phyloP scores from a whole-genome alignment of 2,113 vertebrate genomes.

The Sprattus sprattus region DNA sequence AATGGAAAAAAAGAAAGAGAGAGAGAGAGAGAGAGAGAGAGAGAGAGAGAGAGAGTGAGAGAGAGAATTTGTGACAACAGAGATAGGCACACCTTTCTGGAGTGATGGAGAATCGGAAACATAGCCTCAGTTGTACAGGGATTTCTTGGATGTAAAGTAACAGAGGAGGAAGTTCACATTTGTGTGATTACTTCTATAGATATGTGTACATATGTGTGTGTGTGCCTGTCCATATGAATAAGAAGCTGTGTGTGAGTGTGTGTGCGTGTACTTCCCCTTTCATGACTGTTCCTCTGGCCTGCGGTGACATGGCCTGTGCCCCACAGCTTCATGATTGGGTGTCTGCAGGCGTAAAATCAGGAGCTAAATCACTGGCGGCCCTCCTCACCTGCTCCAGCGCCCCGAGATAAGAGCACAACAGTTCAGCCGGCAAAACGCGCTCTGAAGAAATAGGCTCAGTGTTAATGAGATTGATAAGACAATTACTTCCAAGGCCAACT shows the following conservation, averaged over 20 bases:
- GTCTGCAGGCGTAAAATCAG: background rate
- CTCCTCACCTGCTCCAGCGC: slow-evolving; percentile 27
- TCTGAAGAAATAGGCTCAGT: slow-evolving; percentile 48
- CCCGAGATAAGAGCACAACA: slow-evolving; percentile 26
- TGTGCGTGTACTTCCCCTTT: background rate
- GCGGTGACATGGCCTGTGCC: background rate
- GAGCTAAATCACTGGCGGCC: background rate
- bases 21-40: background rate
- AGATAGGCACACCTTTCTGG: background rate
- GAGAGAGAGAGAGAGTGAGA: background rate
- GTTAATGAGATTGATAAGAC: slow-evolving; percentile 64
- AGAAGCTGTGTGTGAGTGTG: background rate
- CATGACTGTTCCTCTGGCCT: background rate
- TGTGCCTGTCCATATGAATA: background rate
- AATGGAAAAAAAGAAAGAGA: background rate
- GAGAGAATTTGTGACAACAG: background rate
- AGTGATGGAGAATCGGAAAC: background rate
- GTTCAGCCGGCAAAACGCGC: slow-evolving; percentile 30
- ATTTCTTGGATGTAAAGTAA: background rate
- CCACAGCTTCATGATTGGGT: background rate
- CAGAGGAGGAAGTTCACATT: background rate
- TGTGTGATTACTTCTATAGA: background rate
- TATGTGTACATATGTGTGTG: background rate
- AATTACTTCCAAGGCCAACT: slow-evolving; percentile 60
- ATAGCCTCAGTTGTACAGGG: background rate